Evolutionary conservation across 2,888 invertebrate species (phyloP).

Genomic region (Choristoneura rosaceana): DNA sequence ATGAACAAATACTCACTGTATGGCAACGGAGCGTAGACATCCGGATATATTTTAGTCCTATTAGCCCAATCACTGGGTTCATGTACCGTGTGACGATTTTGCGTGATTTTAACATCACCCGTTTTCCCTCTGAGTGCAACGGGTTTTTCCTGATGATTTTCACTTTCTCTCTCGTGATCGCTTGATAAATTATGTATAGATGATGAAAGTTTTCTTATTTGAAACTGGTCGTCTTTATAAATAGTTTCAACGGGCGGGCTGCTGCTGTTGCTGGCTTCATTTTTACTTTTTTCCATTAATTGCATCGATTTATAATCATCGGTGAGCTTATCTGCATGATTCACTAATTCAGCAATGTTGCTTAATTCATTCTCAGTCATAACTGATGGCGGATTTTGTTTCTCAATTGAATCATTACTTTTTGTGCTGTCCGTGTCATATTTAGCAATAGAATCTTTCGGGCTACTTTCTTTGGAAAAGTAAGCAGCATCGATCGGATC

Average conservation of each 20-base stretch:
- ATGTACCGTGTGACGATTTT: conserved; percentile 73
- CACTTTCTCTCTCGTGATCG: conserved; percentile 43
- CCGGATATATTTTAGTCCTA: conserved; percentile 86
- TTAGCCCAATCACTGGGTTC: conserved; percentile 76
- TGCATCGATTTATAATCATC: conserved; percentile 75
- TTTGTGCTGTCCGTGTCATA: conserved; percentile 71
- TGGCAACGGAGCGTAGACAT: conserved; percentile 90
- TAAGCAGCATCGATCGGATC: conserved; percentile 67
- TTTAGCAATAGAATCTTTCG: conserved; percentile 70
- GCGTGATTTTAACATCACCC: conserved; percentile 53
- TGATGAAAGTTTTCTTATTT: conserved; percentile 44
- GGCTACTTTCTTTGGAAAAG: conserved; percentile 78
- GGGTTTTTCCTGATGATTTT: conserved; percentile 48
- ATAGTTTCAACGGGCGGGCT: conserved; percentile 42
- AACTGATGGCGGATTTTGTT: conserved; percentile 38
- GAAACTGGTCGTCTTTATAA: conserved; percentile 38
- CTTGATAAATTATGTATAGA: conserved; percentile 53
- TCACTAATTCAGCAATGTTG: conserved; percentile 12
- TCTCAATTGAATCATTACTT: conserved; percentile 62
- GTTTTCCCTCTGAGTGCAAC: conserved; percentile 58
- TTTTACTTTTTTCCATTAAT: conserved; percentile 53
- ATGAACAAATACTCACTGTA: conserved; percentile 88
- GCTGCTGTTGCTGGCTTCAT: conserved; percentile 22
- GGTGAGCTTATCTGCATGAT: conserved; percentile 56
- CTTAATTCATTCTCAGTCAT: conserved; percentile 14